Percentiles rank a stretch among this genome's conserved stretches.
Conservation (phyloP, 2,113 vertebrate genomes). For the Siniperca chuatsi region DNA sequence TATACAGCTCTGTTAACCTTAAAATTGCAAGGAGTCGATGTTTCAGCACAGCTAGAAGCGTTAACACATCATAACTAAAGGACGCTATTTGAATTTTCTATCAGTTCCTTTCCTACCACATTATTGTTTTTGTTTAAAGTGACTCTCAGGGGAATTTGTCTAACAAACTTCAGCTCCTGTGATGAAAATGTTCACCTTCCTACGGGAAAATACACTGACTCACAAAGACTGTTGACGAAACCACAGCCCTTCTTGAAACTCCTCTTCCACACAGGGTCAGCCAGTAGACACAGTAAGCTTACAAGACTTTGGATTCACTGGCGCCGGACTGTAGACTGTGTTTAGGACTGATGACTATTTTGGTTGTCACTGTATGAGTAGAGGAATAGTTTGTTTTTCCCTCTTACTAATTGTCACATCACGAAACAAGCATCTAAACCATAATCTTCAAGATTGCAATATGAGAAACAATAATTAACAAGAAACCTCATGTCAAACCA, state of each 20-base stretch:
- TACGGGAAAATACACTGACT: slow-evolving; percentile 49
- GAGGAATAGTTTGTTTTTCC: slow-evolving; percentile 27
- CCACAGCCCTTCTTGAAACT: slow-evolving; percentile 33
- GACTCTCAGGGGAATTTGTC: not conserved
- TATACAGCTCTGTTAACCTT: slow-evolving; percentile 43
- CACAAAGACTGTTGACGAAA: slow-evolving; percentile 52
- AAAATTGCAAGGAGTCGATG: not conserved
- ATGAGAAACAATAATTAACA: slow-evolving; percentile 35
- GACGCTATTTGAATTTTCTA: slow-evolving; percentile 13
- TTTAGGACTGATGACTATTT: slow-evolving; percentile 59
- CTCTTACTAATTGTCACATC: slow-evolving; percentile 38
- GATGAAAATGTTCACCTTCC: slow-evolving; percentile 24
- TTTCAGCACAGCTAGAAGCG: not conserved
- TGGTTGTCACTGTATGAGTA: slow-evolving; percentile 31
- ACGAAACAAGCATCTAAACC: slow-evolving; percentile 26
- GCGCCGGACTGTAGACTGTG: slow-evolving; percentile 43
- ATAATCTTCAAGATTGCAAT: slow-evolving; percentile 8
- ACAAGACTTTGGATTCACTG: slow-evolving; percentile 23
- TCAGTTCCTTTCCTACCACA: not conserved
- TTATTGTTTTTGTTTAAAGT: slow-evolving; percentile 28
- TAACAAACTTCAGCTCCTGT: slow-evolving; percentile 43
- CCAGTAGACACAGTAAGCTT: slow-evolving; percentile 47
- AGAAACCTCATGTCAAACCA: slow-evolving; percentile 15
- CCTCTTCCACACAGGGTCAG: slow-evolving; percentile 33
- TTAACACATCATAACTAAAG: slow-evolving; percentile 5